phyloP scores from a whole-genome alignment of 1,140 invertebrate species.

The Microplitis demolitor region DNA sequence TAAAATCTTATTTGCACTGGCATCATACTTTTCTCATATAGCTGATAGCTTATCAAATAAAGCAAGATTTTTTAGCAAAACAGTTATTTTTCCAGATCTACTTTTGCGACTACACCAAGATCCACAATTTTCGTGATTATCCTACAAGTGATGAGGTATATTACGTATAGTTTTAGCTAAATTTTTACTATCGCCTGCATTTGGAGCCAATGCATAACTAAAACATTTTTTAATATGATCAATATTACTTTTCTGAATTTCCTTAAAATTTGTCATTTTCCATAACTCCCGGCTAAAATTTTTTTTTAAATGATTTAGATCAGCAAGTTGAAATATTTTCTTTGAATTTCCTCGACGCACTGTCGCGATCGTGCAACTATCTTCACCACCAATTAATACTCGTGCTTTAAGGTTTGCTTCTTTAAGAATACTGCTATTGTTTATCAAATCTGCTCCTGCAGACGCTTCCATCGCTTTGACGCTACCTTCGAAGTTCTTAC shows the following conservation, averaged over 20 bases:
- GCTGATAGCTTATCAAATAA: slow-evolving; percentile 26
- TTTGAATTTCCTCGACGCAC: too few relatives aligned
- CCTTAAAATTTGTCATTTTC: too few relatives aligned
- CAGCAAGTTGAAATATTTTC: too few relatives aligned
- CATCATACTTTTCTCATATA: slow-evolving; percentile 28
- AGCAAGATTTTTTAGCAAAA: not conserved
- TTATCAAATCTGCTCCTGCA: slow-evolving; percentile 5
- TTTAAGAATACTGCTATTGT: slow-evolving; percentile 6
- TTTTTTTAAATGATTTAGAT: too few relatives aligned
- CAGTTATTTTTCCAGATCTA: not conserved
- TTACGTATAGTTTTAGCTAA: slow-evolving; percentile 6
- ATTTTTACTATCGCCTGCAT: slow-evolving; percentile 3
- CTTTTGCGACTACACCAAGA: not conserved
- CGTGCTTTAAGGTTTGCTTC: not conserved
- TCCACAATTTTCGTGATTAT: too few relatives aligned
- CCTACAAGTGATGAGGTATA: not conserved
- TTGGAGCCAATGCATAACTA: not conserved
- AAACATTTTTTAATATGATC: too few relatives aligned
- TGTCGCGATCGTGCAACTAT: too few relatives aligned
- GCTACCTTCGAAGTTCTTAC: slow-evolving; percentile 11
- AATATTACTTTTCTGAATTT: too few relatives aligned
- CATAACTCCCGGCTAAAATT: too few relatives aligned
- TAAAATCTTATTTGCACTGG: slow-evolving; percentile 34
- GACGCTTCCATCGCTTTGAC: slow-evolving; percentile 21
- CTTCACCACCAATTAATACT: too few relatives aligned